These are phyloP conservation scores for Otis tarda DNA, from an alignment of 2,113 vertebrate genomes.

Conservation along the genomic window DNA sequence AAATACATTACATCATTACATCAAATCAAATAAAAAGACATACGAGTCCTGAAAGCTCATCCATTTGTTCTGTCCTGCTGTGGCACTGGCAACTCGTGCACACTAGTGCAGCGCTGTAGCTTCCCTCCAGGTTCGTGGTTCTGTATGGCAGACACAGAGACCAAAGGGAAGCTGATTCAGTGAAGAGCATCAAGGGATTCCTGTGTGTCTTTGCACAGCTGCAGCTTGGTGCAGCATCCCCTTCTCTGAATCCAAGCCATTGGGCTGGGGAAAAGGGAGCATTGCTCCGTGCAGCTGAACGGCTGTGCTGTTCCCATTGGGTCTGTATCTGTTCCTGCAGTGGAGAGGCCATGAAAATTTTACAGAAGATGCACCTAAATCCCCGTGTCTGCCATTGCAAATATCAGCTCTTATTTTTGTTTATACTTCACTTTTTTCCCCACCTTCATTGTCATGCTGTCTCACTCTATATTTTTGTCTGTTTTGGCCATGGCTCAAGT, in stretches of 20 bases:
- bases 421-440: neutral
- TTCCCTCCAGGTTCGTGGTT: neutral
- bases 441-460: neutral
- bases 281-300: neutral
- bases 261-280: neutral
- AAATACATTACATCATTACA: neutral
- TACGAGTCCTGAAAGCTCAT: neutral
- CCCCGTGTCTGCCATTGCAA: neutral
- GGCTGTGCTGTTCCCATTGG: rapidly evolving
- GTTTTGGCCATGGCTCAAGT: neutral
- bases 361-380: neutral
- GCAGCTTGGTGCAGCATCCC: neutral
- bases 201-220: neutral
- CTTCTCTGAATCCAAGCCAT: neutral
- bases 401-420: neutral
- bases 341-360: neutral
- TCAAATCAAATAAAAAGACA: neutral
- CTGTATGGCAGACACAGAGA: rapidly evolving
- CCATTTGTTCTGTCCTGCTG: neutral
- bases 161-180: neutral
- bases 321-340: neutral
- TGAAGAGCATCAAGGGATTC: neutral
- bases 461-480: neutral
- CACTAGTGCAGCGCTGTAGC: neutral
- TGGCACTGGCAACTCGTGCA: neutral